phyloP scores from a whole-genome alignment of 2,113 vertebrate genomes.

The Melanostigma gelatinosum region DNA sequence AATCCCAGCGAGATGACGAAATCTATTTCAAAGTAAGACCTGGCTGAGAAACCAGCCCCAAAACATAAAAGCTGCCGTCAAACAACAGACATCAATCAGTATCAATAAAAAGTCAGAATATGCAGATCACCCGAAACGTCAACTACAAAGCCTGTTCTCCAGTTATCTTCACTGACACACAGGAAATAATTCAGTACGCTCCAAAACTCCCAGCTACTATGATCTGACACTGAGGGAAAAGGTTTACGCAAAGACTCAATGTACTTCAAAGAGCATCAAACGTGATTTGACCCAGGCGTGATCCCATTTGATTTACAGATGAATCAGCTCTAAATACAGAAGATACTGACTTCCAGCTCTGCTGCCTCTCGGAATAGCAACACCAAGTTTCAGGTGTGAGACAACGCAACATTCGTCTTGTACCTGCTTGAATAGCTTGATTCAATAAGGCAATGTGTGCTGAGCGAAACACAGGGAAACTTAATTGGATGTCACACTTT shows the following conservation, averaged over 20 bases:
- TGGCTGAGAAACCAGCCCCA: conserved; percentile 13
- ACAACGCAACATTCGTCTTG: conserved; percentile 51
- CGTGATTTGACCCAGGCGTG: conserved; percentile 61
- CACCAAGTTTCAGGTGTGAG: conserved; percentile 62
- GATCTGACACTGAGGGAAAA: conserved; percentile 52
- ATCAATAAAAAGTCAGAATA: conserved; percentile 46
- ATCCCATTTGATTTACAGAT: conserved; percentile 67
- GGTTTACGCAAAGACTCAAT: conserved; percentile 63
- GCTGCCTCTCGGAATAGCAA: conserved; percentile 45
- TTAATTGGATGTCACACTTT: conserved; percentile 81
- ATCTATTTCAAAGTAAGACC: conserved; percentile 17
- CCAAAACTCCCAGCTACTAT: conserved; percentile 46
- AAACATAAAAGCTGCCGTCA: conserved; percentile 45
- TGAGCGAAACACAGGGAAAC: conserved; percentile 62
- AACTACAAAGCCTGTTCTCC: conserved; percentile 51
- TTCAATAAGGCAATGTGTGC: conserved; percentile 72
- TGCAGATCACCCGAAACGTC: conserved; percentile 68
- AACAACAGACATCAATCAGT: conserved; percentile 52
- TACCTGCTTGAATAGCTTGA: conserved; percentile 57
- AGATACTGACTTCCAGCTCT: conserved; percentile 37
- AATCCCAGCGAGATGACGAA: conserved; percentile 4
- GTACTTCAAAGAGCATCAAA: conserved; percentile 61
- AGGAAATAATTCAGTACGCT: conserved; percentile 50
- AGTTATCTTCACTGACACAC: conserved; percentile 58
- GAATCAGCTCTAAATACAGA: conserved; percentile 64